phyloP scores from a whole-genome alignment of 2,797 vertebrate species.

The Pachyuromys duprasi region DNA sequence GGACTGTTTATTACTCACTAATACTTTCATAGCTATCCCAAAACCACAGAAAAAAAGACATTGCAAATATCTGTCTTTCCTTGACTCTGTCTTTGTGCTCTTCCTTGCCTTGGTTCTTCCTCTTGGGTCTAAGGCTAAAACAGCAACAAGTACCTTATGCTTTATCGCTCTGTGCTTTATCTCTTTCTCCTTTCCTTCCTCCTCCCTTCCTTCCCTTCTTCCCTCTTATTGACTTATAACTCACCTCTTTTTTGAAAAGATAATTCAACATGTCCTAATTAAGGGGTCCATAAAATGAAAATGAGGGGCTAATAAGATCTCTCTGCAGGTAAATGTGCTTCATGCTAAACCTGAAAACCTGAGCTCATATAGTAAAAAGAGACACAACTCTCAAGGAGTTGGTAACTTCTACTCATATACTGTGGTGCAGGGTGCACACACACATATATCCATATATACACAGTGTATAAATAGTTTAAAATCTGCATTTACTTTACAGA shows the following conservation, averaged over 20 bases:
- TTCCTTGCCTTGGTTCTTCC: not conserved
- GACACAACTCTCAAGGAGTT: not conserved
- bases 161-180: rapidly evolving
- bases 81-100: not conserved
- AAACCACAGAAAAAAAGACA: not conserved
- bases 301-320: not conserved
- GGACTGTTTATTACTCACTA: not conserved
- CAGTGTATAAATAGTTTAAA: not conserved
- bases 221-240: not conserved
- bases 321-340: not conserved
- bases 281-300: not conserved
- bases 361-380: not conserved
- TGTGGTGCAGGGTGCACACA: not conserved
- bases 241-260: not conserved
- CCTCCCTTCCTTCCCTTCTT: too few relatives aligned
- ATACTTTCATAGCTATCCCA: not conserved
- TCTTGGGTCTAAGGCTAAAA: not conserved
- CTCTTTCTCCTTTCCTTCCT: not conserved
- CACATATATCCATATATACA: not conserved
- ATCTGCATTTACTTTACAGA: not conserved
- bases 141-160: not conserved
- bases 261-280: not conserved
- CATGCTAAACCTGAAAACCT: not conserved
- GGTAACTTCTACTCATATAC: not conserved
- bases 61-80: not conserved